phyloP scores from a whole-genome alignment of 2,113 vertebrate species.

The Isichthys henryi region DNA sequence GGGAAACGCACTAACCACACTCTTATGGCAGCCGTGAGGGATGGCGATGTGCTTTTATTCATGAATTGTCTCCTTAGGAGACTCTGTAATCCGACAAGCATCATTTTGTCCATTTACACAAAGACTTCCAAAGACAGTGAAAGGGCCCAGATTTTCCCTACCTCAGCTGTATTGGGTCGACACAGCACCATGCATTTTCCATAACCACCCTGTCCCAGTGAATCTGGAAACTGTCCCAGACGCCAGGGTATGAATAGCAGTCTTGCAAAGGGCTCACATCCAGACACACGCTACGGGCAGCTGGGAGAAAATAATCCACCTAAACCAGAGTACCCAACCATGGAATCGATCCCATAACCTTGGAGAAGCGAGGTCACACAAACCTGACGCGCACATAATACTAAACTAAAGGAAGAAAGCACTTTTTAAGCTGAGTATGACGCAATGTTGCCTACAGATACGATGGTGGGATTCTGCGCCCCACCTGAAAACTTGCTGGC shows the following conservation, averaged over 20 bases:
- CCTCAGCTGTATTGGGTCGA: neutral
- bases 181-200: neutral
- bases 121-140: neutral
- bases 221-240: neutral
- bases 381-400: neutral
- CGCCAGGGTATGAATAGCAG: neutral
- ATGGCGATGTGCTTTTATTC: neutral
- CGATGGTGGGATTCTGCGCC: neutral
- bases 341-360: neutral
- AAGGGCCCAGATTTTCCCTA: neutral
- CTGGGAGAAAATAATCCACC: neutral
- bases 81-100: neutral
- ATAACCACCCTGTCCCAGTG: neutral
- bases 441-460: neutral
- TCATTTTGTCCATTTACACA: conserved; percentile 2
- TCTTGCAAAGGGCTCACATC: neutral
- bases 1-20: neutral
- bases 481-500: neutral
- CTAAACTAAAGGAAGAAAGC: neutral
- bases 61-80: neutral
- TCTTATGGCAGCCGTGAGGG: neutral
- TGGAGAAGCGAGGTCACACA: neutral
- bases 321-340: neutral
- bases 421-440: neutral
- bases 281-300: neutral